Evolutionary conservation across 2,797 vertebrate species (phyloP).

Genomic region (Artibeus jamaicensis): DNA sequence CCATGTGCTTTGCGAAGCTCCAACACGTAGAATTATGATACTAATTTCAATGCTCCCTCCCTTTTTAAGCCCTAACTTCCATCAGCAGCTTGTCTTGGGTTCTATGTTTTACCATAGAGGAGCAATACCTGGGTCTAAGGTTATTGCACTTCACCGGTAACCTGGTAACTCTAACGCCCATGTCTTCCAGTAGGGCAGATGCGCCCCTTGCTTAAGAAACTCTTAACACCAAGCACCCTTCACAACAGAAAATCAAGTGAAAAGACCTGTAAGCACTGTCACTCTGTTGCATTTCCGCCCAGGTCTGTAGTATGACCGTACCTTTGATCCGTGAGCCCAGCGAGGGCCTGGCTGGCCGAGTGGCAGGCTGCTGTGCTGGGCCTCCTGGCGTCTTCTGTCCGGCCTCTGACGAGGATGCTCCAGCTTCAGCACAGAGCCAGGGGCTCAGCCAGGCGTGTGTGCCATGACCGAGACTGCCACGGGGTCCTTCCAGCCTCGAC

Average conservation of each 20-base stretch:
- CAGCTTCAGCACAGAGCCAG: conserved; percentile 52
- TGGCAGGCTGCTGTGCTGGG: background rate
- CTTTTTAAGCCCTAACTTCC: background rate
- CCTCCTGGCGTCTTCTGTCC: background rate
- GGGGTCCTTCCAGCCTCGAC: conserved; percentile 66
- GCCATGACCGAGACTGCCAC: conserved; percentile 68
- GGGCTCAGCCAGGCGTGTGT: conserved; percentile 62
- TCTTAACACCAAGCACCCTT: background rate
- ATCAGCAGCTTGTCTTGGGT: background rate
- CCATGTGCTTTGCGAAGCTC: background rate
- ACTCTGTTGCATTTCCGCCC: background rate
- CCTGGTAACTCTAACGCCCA: background rate
- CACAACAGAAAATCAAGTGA: background rate
- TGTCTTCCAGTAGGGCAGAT: background rate
- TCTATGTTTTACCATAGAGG: background rate
- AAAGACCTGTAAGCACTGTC: background rate
- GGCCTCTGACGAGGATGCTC: conserved; percentile 45
- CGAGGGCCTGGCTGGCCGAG: background rate
- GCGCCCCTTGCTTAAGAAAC: background rate
- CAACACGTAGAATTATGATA: background rate
- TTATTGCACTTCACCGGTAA: background rate
- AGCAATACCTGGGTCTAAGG: background rate
- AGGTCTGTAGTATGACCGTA: background rate
- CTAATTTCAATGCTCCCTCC: background rate
- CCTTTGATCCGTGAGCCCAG: background rate